Evolutionary conservation across 1,140 invertebrate species (phyloP).

Genomic region (Halesus radiatus): DNA sequence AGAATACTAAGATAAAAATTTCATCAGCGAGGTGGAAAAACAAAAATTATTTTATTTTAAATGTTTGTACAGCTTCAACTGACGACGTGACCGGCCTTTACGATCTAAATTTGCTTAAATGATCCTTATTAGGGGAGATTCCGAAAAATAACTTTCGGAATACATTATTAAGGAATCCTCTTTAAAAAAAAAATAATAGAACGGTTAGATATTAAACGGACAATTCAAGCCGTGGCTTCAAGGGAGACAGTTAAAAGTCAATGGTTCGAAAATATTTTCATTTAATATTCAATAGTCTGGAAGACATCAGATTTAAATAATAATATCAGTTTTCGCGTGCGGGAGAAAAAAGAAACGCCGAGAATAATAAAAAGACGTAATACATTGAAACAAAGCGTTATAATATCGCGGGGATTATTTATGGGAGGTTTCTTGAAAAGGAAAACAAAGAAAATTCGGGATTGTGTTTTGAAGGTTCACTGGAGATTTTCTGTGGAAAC

Average conservation of each 20-base stretch:
- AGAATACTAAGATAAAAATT: no score
- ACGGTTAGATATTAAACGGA: constrained; percentile 1
- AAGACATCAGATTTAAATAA: constrained; percentile 26
- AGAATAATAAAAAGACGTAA: no score
- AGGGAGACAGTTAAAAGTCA: constrained; percentile 5
- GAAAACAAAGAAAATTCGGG: no score
- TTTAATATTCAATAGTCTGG: constrained; percentile 32
- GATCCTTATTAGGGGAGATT: constrained; percentile 27
- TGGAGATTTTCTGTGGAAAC: no score
- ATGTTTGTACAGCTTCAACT: constrained; percentile 2
- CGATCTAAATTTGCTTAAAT: constrained; percentile 17
- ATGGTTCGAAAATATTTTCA: constrained; percentile 39
- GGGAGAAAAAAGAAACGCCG: background rate
- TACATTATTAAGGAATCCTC: constrained; percentile 21
- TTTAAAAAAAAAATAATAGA: constrained; percentile 22
- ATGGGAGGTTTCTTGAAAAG: no score
- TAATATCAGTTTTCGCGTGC: constrained; percentile 15
- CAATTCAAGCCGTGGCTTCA: background rate
- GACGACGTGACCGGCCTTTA: constrained; percentile 17
- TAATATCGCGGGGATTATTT: no score
- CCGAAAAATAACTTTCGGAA: constrained; percentile 32
- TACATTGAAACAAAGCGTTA: no score
- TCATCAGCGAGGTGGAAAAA: no score
- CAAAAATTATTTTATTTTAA: background rate
- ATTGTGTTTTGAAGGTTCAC: no score